phyloP scores from a whole-genome alignment of 2,797 vertebrate genomes.

The Phataginus tricuspis region DNA sequence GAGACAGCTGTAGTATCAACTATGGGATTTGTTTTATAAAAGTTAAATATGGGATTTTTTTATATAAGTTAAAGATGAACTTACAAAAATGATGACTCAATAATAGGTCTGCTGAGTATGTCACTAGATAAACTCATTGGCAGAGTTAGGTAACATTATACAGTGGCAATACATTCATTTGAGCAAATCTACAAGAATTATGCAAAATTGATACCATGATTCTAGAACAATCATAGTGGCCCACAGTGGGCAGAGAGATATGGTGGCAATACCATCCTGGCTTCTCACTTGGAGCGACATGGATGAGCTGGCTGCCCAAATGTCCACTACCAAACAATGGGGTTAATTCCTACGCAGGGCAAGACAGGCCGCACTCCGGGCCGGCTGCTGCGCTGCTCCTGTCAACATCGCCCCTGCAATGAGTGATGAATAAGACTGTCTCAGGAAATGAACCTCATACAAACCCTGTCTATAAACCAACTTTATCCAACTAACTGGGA shows the following conservation, averaged over 20 bases:
- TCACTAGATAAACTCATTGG: conserved; percentile 25
- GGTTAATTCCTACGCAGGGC: background rate
- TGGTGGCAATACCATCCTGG: background rate
- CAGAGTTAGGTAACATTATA: conserved; percentile 2
- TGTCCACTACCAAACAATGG: background rate
- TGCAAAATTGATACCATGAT: conserved; percentile 22
- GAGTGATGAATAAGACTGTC: background rate
- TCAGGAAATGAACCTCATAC: background rate
- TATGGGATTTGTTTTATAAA: conserved; percentile 46
- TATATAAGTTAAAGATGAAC: conserved; percentile 51
- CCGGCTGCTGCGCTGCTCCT: background rate
- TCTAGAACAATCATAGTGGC: background rate
- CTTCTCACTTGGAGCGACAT: background rate
- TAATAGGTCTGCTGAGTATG: background rate
- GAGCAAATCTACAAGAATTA: conserved; percentile 25
- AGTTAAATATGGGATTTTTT: conserved; percentile 35
- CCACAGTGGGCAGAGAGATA: background rate
- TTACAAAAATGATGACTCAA: conserved; percentile 42
- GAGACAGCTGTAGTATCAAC: background rate
- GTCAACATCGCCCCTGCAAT: background rate
- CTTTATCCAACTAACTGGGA: background rate
- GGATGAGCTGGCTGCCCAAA: background rate
- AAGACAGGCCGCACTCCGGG: background rate
- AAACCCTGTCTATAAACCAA: background rate
- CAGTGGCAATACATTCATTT: conserved; percentile 12